These are phyloP conservation scores for Muricea muricata DNA, from an alignment of 92 coral and sea anemone genomes.

Conservation along the genomic window DNA sequence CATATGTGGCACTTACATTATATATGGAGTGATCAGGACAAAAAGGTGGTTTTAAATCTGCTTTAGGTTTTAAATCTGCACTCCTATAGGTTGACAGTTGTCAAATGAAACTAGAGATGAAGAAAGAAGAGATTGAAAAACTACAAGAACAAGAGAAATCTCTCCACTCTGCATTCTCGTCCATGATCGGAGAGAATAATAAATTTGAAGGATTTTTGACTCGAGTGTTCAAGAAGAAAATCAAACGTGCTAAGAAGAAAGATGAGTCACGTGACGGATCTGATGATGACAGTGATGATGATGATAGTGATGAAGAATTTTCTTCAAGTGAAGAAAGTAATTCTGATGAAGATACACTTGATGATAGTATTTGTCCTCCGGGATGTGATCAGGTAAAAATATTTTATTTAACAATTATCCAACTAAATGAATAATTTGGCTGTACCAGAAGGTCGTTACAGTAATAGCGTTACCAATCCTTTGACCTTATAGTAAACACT, in stretches of 20 bases:
- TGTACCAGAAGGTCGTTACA: too few species aligned
- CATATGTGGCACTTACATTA: too few species aligned
- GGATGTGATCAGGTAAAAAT: constrained; percentile 91
- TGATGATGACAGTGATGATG: constrained; percentile 98
- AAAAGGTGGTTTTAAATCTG: too few species aligned
- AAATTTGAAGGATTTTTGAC: constrained; percentile 95
- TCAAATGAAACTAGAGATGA: constrained; percentile 87
- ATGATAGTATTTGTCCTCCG: constrained; percentile 98
- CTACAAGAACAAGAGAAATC: constrained; percentile 93
- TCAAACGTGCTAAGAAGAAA: constrained; percentile 97
- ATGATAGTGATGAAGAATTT: constrained; percentile 94
- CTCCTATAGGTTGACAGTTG: constrained; percentile 93
- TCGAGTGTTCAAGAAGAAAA: constrained; percentile 93
- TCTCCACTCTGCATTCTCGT: constrained; percentile 83
- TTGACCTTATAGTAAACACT: too few species aligned
- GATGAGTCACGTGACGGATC: constrained; percentile 82
- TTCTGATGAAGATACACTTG: constrained; percentile 91
- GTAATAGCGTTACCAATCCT: too few species aligned
- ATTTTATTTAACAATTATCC: too few species aligned
- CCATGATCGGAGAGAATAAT: constrained; percentile 95
- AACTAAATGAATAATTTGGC: too few species aligned
- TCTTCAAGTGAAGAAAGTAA: constrained; percentile 97
- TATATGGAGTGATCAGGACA: too few species aligned
- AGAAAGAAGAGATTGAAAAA: constrained; percentile 93
- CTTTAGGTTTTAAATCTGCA: too few species aligned